Percentiles rank a stretch among this genome's conserved stretches.
phyloP scores from a whole-genome alignment of 2,888 invertebrate species.

The Chymomyza amoena region DNA sequence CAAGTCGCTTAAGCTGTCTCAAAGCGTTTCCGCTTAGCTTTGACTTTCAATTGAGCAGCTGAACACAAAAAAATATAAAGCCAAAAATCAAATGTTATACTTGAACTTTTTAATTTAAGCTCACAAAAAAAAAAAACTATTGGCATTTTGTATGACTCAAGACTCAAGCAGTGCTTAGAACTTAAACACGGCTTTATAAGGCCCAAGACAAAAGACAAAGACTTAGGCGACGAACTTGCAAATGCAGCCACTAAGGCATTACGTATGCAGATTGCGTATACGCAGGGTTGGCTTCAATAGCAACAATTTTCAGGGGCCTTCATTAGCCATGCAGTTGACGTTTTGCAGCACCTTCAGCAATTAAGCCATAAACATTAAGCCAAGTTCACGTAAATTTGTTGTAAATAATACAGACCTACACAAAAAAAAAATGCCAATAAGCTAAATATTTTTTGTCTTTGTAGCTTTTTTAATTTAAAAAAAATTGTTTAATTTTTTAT shows the following conservation, averaged over 20 bases:
- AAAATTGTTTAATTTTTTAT: no score
- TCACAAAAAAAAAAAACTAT: constrained; percentile 20
- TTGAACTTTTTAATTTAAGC: constrained; percentile 71
- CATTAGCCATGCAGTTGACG: constrained; percentile 33
- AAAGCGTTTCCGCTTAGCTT: not conserved
- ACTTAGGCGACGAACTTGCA: constrained; percentile 26
- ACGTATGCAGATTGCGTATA: not conserved
- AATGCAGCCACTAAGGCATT: not conserved
- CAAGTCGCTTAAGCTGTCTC: not conserved
- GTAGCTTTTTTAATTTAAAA: no score
- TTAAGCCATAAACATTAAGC: not conserved
- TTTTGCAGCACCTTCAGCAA: not conserved
- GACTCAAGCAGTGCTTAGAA: not conserved
- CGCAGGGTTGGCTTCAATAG: not conserved
- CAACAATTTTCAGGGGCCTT: constrained; percentile 11
- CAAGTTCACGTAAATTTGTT: not conserved
- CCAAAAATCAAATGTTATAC: constrained; percentile 35
- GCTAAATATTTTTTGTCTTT: no score
- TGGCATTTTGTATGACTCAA: constrained; percentile 63
- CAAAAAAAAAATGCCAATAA: no score
- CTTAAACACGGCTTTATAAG: constrained; percentile 29
- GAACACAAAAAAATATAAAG: not conserved
- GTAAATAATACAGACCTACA: no score
- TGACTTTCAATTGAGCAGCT: not conserved
- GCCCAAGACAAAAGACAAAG: constrained; percentile 58